phyloP scores from a whole-genome alignment of 2,113 vertebrate species.

The Leptobrachium ailaonicum region DNA sequence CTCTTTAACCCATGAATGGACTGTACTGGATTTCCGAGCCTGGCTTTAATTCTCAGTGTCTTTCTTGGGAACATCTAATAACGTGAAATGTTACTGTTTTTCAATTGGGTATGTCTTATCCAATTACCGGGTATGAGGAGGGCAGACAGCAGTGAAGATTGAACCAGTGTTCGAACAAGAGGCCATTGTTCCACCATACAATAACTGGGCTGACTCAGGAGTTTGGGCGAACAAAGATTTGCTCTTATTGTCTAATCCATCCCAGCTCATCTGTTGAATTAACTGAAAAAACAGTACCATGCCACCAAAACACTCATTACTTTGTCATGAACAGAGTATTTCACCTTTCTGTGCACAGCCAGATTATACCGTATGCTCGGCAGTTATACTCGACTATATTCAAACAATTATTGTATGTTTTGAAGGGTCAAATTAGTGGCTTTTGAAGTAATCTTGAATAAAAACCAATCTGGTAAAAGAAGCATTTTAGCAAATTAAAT shows the following conservation, averaged over 20 bases:
- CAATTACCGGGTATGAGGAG: slow-evolving; percentile 26
- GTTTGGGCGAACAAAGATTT: slow-evolving; percentile 36
- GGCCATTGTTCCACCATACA: slow-evolving; percentile 31
- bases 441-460: too few relatives aligned
- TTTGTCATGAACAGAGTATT: too few relatives aligned
- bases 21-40: background rate
- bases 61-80: slow-evolving; percentile 22
- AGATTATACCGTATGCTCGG: too few relatives aligned
- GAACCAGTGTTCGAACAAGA: slow-evolving; percentile 34
- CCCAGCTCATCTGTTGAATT: slow-evolving; percentile 39
- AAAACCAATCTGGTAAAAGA: too few relatives aligned
- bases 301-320: slow-evolving; percentile 5
- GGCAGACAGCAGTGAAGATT: slow-evolving; percentile 26
- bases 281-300: slow-evolving; percentile 30
- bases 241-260: slow-evolving; percentile 40
- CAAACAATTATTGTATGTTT: too few relatives aligned
- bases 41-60: background rate
- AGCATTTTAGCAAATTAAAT: too few relatives aligned
- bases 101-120: slow-evolving; percentile 39
- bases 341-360: too few relatives aligned
- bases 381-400: too few relatives aligned
- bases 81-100: slow-evolving; percentile 32
- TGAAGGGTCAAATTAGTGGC: too few relatives aligned
- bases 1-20: background rate
- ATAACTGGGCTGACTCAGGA: slow-evolving; percentile 40